Evolutionary conservation across 2,888 invertebrate species (phyloP), one percentile per base, ranked within the genome.

Genomic region (Bombyx huttoni): DNA sequence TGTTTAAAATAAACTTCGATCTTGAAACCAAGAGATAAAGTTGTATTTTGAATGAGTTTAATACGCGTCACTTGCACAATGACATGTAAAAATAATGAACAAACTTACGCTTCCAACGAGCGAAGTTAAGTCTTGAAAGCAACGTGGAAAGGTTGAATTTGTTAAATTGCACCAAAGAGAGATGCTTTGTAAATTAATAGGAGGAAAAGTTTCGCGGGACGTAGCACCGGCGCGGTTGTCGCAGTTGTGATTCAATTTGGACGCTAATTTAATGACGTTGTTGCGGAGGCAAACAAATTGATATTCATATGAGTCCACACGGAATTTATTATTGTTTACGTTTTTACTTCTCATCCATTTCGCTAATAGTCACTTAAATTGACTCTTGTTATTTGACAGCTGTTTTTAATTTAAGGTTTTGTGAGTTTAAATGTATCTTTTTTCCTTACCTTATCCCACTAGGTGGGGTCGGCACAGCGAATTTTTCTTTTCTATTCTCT

Each of bases 61-160:
- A 53, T 56, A 58, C 67, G 75, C 74, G 85, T 85, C 86, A 83
- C 83, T 87, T 85, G 84, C 84, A 88, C 87, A 88, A 87, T 87
- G 83, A 83, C 81, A 87, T 87, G 87, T 87, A 88, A 88, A 88
- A 88, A 88, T 88, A 87, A 88, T 88, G 87, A 87, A 87, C 84
- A 86, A 85, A 86, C 85, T 84, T 83, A 69, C 65, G 57, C 54
- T 65, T 58, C 58, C 55, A 57, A 54, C 64, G 67, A 61, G 62
- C 77, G 64, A 85, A 73, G 70, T 69, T 78, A 66, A 70, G 66
- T 74, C 81, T 76, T 87, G 65, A 61, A 54, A 52, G 52, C 58
- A 58, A 56, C 55, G 54, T 1, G 49, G 68, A 81, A 72, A 73
- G 68, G 62, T 68, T 61, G 73, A 61, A 69, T 78, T 85, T 52